Evolutionary conservation across 2,888 invertebrate species (phyloP).

Genomic region (Blastobasis adustella): DNA sequence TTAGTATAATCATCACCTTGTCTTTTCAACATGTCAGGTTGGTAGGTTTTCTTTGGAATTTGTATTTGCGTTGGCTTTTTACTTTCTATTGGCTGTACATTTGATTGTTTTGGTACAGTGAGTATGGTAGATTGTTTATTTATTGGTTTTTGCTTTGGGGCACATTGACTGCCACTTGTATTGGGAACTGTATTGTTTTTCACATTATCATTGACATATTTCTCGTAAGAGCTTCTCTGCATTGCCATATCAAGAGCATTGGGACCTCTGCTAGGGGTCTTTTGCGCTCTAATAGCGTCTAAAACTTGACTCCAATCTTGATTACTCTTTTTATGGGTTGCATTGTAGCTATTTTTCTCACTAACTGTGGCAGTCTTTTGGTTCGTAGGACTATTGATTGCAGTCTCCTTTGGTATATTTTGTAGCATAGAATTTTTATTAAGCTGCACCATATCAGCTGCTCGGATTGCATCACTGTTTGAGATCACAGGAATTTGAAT

Average conservation of each 20-base stretch:
- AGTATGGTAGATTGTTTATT: not conserved
- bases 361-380: not conserved
- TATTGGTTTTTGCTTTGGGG: not conserved
- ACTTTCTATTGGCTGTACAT: not conserved
- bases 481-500: too few species aligned
- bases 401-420: too few species aligned
- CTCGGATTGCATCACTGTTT: too few species aligned
- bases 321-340: not conserved
- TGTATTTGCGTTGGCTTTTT: not conserved
- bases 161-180: not conserved
- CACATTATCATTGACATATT: slow-evolving; percentile 21
- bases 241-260: slow-evolving; percentile 48
- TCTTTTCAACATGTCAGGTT: not conserved
- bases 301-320: slow-evolving; percentile 56
- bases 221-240: slow-evolving; percentile 35
- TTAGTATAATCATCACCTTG: too few species aligned
- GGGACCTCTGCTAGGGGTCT: slow-evolving; percentile 52
- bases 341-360: too few species aligned
- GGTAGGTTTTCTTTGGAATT: not conserved
- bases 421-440: too few species aligned
- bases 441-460: too few species aligned
- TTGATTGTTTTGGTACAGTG: not conserved
- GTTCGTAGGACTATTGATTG: not conserved
- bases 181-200: slow-evolving; percentile 15
- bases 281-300: slow-evolving; percentile 48